A percentile compares a stretch with the other conserved stretches of the same genome.
Conservation (phyloP, 2,113 vertebrate genomes). For the Ceratotherium simum region DNA sequence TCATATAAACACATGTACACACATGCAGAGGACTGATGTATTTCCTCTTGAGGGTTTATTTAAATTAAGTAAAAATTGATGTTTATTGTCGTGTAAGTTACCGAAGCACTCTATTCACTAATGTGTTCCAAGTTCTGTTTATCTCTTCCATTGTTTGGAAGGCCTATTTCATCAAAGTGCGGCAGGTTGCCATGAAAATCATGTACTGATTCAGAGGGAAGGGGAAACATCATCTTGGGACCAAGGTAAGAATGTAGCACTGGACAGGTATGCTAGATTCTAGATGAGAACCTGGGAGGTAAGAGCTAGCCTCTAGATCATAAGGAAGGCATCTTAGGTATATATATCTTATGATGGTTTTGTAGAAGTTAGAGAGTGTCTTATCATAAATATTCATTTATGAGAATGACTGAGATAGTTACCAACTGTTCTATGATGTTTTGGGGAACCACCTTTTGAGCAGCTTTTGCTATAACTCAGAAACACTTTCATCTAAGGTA, state of each 20-base stretch:
- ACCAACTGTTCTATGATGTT: background rate
- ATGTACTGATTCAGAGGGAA: background rate
- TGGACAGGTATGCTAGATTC: background rate
- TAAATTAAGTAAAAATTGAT: conserved; percentile 50
- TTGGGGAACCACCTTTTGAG: background rate
- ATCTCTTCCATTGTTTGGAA: conserved; percentile 26
- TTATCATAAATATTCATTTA: background rate
- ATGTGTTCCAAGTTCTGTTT: background rate
- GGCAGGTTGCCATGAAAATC: background rate
- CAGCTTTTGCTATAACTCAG: background rate
- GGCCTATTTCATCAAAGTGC: background rate
- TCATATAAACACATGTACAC: background rate
- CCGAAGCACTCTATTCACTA: background rate
- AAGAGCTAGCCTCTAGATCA: background rate
- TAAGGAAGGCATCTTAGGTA: background rate
- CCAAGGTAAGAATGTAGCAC: background rate
- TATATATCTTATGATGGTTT: background rate
- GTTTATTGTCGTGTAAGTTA: background rate
- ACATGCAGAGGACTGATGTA: background rate
- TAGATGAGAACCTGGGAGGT: background rate
- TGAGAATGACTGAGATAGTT: background rate
- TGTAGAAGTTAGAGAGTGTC: background rate
- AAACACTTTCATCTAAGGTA: background rate
- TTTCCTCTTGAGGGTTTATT: conserved; percentile 10
- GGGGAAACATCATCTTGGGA: background rate